Percentiles rank a stretch among this genome's conserved stretches.
Conservation (phyloP, 92 coral and sea anemone genomes). For the Parazoanthus atlanticus region DNA sequence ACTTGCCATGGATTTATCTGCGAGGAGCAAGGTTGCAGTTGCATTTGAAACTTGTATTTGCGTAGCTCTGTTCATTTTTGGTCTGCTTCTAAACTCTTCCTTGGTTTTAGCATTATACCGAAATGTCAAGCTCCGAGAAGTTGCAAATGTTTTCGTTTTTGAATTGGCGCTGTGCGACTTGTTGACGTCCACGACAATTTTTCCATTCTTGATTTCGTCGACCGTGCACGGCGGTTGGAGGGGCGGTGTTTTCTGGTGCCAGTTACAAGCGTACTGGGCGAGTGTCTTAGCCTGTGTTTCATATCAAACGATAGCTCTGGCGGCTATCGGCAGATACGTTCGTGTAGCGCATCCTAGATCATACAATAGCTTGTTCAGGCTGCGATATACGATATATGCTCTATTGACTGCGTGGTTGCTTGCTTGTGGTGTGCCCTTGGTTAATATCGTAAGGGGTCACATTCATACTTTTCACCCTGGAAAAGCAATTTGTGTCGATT, state of each 20-base stretch:
- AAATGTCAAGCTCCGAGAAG: constrained; percentile 11
- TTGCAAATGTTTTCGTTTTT: constrained; percentile 20
- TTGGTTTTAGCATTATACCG: constrained; percentile 1
- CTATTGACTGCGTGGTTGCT: constrained; percentile 15
- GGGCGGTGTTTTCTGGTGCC: constrained; percentile 3
- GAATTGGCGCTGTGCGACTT: constrained; percentile 17
- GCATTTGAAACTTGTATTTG: constrained; percentile 4
- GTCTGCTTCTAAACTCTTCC: neutral
- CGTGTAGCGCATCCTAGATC: constrained; percentile 20
- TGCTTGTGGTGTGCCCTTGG: constrained; percentile 16
- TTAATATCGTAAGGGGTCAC: constrained; percentile 11
- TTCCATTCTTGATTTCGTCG: constrained; percentile 18
- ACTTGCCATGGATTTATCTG: neutral
- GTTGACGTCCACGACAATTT: neutral
- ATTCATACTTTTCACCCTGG: constrained; percentile 20
- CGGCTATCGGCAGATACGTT: constrained; percentile 33
- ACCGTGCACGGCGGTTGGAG: neutral
- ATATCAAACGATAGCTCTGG: constrained; percentile 14
- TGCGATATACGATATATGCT: constrained; percentile 13
- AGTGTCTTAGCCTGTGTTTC: constrained; percentile 6
- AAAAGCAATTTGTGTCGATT: neutral
- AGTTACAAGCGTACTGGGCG: constrained; percentile 29
- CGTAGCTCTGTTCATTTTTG: neutral
- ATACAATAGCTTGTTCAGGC: constrained; percentile 31
- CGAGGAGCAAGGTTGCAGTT: neutral